Conservation (phyloP, 2,113 vertebrate genomes). For the Trochalopteron elliotii region DNA sequence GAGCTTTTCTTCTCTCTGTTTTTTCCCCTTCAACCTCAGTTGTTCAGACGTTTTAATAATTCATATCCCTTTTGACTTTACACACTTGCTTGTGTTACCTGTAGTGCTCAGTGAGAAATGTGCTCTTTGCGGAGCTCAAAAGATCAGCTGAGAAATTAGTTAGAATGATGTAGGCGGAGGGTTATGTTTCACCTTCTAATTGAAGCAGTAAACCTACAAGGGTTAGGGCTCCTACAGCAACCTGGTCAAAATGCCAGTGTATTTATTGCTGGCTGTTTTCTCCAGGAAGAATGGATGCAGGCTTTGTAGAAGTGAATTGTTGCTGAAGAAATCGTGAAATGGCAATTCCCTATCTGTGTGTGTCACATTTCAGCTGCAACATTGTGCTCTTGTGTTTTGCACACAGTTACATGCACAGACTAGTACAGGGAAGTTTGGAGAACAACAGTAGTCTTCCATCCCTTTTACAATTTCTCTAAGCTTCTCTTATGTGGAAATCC, state of each 20-base stretch:
- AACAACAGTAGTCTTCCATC: background rate
- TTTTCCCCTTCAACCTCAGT: background rate
- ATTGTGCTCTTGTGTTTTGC: background rate
- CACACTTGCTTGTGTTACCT: slow-evolving; percentile 14
- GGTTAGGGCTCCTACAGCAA: background rate
- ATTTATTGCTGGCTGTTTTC: background rate
- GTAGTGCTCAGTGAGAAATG: slow-evolving; percentile 26
- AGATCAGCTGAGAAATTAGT: slow-evolving; percentile 49
- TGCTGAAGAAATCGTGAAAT: background rate
- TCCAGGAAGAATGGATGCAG: background rate
- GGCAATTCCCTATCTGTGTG: background rate
- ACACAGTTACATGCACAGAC: background rate
- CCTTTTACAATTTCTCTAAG: background rate
- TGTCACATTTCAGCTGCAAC: background rate
- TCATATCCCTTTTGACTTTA: slow-evolving; percentile 45
- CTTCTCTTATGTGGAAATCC: background rate
- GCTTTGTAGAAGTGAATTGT: background rate
- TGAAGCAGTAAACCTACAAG: background rate
- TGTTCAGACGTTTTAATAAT: slow-evolving; percentile 46
- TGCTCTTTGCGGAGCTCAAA: slow-evolving; percentile 17
- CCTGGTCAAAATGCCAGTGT: background rate
- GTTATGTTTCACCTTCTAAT: slow-evolving; percentile 19
- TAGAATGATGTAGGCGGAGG: background rate
- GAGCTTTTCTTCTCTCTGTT: slow-evolving; percentile 18
- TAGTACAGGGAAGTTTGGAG: background rate